Evolutionary conservation across 2,797 vertebrate species (phyloP).

Genomic region (Sphaeramia orbicularis): DNA sequence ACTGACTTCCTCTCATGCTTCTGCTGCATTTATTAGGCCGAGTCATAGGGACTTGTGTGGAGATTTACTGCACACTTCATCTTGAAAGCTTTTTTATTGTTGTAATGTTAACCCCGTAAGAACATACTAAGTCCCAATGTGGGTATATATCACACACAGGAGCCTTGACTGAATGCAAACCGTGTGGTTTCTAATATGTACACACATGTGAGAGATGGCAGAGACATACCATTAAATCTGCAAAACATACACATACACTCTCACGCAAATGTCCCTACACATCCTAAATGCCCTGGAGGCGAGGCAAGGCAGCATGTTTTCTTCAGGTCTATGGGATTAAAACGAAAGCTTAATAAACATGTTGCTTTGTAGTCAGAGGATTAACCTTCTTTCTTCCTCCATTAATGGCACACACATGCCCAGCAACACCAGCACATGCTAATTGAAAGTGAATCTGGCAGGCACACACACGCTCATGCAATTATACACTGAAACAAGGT

Average conservation of each 20-base stretch:
- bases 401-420: constrained; percentile 37
- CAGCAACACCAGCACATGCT: constrained; percentile 25
- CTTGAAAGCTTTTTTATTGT: constrained; percentile 87
- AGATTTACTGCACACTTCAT: constrained; percentile 82
- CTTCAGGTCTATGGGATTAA: constrained; percentile 68
- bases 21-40: constrained; percentile 74
- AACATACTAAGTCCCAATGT: constrained; percentile 67
- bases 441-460: constrained; percentile 30
- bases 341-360: constrained; percentile 65
- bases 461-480: constrained; percentile 17
- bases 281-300: constrained; percentile 46
- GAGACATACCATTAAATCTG: constrained; percentile 32
- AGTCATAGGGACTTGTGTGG: constrained; percentile 62
- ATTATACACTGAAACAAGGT: constrained; percentile 35
- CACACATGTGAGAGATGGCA: constrained; percentile 35
- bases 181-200: constrained; percentile 65
- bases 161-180: constrained; percentile 51
- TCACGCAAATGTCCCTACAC: constrained; percentile 5
- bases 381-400: constrained; percentile 55
- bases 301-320: constrained; percentile 53
- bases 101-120: constrained; percentile 83
- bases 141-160: constrained; percentile 67
- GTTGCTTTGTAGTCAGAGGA: constrained; percentile 61
- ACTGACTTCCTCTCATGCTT: constrained; percentile 62
- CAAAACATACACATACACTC: constrained; percentile 9